These are phyloP conservation scores for Alaudala cheleensis DNA, from an alignment of 2,113 vertebrate genomes.

Conservation along the genomic window DNA sequence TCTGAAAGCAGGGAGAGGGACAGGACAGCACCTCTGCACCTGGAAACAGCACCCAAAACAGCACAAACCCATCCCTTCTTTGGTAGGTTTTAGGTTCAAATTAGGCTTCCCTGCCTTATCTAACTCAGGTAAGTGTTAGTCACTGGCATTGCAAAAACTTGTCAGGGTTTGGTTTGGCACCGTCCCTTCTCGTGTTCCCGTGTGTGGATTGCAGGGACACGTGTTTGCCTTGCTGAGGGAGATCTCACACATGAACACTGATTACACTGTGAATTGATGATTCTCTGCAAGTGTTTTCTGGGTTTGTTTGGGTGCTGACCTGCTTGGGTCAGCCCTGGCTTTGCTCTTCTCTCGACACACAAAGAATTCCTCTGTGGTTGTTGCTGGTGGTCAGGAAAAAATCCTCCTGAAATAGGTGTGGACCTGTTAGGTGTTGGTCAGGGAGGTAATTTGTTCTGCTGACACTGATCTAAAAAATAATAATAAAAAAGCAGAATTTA, in stretches of 20 bases:
- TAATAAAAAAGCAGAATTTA: not conserved
- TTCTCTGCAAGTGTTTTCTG: not conserved
- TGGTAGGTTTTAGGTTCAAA: not conserved
- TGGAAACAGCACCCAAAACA: not conserved
- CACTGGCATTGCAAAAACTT: not conserved
- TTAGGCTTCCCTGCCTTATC: not conserved
- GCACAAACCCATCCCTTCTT: not conserved
- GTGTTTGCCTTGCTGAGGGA: not conserved
- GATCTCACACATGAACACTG: rapidly evolving
- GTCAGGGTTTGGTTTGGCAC: not conserved
- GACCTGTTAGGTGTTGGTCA: not conserved
- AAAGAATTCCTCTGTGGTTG: not conserved
- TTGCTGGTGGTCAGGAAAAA: not conserved
- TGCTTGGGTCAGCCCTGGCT: not conserved
- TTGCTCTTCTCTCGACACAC: not conserved
- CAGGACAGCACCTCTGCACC: not conserved
- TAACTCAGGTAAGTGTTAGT: not conserved
- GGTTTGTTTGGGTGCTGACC: not conserved
- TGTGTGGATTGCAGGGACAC: not conserved
- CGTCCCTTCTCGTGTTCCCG: rapidly evolving
- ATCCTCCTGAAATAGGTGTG: not conserved
- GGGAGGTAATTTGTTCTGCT: not conserved
- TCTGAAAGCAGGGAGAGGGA: not conserved
- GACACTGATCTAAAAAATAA: not conserved
- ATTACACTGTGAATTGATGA: not conserved